Evolutionary conservation across 2,113 vertebrate species (phyloP).

Genomic region (Empidonax alnorum): DNA sequence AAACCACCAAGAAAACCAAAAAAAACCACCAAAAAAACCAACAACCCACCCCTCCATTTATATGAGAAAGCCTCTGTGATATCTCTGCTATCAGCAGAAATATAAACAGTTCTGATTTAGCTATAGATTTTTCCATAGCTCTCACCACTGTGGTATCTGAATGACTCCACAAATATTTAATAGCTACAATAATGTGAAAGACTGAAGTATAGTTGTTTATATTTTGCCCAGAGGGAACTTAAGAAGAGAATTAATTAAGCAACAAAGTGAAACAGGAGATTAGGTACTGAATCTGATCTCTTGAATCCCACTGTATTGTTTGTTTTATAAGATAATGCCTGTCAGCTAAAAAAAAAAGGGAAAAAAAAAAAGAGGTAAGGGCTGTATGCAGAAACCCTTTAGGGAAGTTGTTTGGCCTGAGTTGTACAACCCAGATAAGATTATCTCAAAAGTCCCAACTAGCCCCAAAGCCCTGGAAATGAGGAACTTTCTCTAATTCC

Average conservation of each 20-base stretch:
- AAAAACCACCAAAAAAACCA: background rate
- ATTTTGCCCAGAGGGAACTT: background rate
- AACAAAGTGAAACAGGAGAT: background rate
- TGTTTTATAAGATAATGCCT: background rate
- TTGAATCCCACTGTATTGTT: background rate
- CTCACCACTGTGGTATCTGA: conserved; percentile 16
- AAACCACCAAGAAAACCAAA: background rate
- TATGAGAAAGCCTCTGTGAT: background rate
- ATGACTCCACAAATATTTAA: background rate
- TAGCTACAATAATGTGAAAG: background rate
- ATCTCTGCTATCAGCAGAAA: conserved; percentile 36
- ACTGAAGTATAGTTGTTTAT: background rate
- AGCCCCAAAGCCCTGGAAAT: background rate
- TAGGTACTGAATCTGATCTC: background rate
- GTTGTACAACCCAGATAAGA: background rate
- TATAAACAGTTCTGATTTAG: conserved; percentile 32
- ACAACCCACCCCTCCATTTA: background rate
- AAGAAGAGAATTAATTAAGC: background rate
- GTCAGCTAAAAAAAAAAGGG: background rate
- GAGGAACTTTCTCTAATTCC: background rate
- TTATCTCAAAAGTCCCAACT: background rate
- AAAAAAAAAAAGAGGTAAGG: background rate
- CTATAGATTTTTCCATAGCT: conserved; percentile 27
- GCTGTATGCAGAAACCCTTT: background rate
- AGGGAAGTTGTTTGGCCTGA: background rate